These are phyloP conservation scores for Platysteira castanea DNA, from an alignment of 2,113 vertebrate genomes.

Conservation along the genomic window DNA sequence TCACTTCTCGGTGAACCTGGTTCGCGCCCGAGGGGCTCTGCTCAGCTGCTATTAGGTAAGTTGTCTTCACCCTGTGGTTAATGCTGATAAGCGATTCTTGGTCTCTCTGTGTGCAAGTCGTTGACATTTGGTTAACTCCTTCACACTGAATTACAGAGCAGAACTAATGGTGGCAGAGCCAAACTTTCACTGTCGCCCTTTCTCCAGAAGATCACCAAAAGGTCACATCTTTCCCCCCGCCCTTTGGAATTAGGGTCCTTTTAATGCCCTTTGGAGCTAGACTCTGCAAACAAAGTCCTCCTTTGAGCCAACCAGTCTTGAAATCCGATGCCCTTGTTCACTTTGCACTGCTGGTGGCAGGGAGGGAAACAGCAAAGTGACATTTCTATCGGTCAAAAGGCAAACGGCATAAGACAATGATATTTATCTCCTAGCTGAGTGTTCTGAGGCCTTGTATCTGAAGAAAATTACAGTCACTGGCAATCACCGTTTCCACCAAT, in stretches of 20 bases:
- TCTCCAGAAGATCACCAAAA: not conserved
- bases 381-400: not conserved
- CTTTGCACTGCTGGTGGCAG: constrained; percentile 16
- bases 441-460: not conserved
- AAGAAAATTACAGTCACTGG: not conserved
- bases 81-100: not conserved
- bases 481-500: not conserved
- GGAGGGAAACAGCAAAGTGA: constrained; percentile 17
- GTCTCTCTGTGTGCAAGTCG: not conserved
- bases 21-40: not conserved
- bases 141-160: not conserved
- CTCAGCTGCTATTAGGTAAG: not conserved
- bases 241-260: not conserved
- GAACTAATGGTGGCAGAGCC: not conserved
- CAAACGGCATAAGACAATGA: not conserved
- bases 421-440: constrained; percentile 11
- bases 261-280: not conserved
- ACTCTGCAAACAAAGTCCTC: constrained; percentile 10
- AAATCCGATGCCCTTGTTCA: constrained; percentile 21
- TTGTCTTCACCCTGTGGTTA: not conserved
- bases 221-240: not conserved
- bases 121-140: not conserved
- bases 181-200: not conserved
- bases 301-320: constrained; percentile 30
- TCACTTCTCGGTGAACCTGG: not conserved